Conservation (phyloP, 2,113 vertebrate genomes). For the Morone saxatilis region DNA sequence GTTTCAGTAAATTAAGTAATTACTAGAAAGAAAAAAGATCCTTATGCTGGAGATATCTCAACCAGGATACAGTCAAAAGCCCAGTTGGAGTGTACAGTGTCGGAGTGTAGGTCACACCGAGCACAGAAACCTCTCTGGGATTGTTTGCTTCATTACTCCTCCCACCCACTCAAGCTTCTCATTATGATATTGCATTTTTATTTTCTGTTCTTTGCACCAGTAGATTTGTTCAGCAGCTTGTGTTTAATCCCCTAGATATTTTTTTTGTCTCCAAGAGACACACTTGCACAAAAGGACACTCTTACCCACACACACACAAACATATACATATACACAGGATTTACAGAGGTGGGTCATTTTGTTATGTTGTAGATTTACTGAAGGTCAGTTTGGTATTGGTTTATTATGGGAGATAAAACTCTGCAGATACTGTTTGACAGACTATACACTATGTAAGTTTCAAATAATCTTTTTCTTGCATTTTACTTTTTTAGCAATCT, state of each 20-base stretch:
- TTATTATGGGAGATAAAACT: conserved; percentile 3
- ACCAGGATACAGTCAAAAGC: not conserved
- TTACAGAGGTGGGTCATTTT: conserved; percentile 3
- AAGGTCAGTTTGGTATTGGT: conserved; percentile 9
- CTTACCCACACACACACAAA: not conserved
- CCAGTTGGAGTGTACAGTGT: conserved; percentile 1
- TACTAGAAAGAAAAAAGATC: conserved; percentile 3
- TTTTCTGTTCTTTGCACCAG: conserved; percentile 50
- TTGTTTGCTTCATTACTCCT: conserved; percentile 44
- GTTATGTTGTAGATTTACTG: not conserved
- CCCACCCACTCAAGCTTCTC: conserved; percentile 60
- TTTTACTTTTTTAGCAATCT: not conserved
- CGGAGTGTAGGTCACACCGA: conserved; percentile 19
- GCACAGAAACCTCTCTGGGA: conserved; percentile 42
- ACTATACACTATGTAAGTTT: not conserved
- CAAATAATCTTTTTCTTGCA: not conserved
- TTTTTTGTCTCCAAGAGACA: conserved; percentile 25
- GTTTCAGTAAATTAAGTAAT: conserved; percentile 22
- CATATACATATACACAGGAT: conserved; percentile 4
- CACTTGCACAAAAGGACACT: conserved; percentile 3
- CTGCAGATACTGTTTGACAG: not conserved
- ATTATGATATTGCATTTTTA: conserved; percentile 65
- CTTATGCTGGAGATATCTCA: not conserved
- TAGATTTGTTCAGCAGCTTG: conserved; percentile 58
- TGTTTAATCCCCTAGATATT: conserved; percentile 46